These are phyloP conservation scores for Choloepus hoffmanni DNA, from an alignment of 2,113 vertebrate genomes.

Conservation along the genomic window DNA sequence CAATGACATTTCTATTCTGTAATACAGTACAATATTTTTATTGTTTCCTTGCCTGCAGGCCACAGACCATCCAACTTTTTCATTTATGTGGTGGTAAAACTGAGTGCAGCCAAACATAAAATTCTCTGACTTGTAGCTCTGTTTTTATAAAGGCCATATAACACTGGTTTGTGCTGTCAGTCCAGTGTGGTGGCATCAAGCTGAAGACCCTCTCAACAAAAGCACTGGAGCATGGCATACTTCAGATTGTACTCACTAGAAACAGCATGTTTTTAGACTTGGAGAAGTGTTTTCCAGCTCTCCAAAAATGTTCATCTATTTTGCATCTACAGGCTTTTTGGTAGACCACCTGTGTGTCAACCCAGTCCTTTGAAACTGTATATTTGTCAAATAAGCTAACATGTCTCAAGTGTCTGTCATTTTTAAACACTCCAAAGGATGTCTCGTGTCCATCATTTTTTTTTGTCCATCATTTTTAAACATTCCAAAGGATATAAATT, in stretches of 20 bases:
- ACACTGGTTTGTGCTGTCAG: neutral
- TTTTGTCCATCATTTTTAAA: neutral
- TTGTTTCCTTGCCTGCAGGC: neutral
- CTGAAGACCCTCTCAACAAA: neutral
- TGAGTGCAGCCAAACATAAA: neutral
- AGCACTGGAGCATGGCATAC: neutral
- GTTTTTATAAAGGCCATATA: neutral
- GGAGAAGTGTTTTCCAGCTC: neutral
- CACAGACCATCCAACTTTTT: neutral
- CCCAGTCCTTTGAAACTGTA: neutral
- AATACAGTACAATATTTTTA: neutral
- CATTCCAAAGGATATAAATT: neutral
- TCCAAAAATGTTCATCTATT: neutral
- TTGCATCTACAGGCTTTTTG: neutral
- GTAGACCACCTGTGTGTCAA: neutral
- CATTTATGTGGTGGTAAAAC: neutral
- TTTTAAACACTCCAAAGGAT: neutral
- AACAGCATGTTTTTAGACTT: neutral
- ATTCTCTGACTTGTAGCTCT: neutral
- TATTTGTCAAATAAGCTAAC: neutral
- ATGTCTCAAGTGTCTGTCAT: neutral
- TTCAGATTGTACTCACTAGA: neutral
- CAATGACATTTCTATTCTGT: neutral
- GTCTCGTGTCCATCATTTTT: too few species aligned
- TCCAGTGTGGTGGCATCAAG: neutral